These are phyloP conservation scores for Danaus plexippus DNA, from an alignment of 1,140 invertebrate species.

Conservation along the genomic window DNA sequence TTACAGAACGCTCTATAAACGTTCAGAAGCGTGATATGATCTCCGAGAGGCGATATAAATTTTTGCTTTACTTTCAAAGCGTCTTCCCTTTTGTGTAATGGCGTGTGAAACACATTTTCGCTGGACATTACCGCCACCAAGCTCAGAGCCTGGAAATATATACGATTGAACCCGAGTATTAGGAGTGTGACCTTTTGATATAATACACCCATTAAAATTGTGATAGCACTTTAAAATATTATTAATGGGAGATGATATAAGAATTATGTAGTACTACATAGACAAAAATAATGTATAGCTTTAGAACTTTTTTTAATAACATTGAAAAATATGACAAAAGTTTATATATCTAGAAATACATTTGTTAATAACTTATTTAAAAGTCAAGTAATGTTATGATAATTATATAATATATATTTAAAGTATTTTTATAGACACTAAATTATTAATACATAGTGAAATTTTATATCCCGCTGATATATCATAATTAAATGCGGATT, in stretches of 20 bases:
- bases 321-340: too few species aligned
- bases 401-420: constrained; percentile 6
- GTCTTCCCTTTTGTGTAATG: constrained; percentile 76
- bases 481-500: constrained; percentile 5
- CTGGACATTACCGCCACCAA: constrained; percentile 75
- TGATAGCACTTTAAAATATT: too few species aligned
- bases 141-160: constrained; percentile 67
- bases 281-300: too few species aligned
- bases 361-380: neutral
- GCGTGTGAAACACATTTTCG: constrained; percentile 75
- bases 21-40: constrained; percentile 94
- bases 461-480: neutral
- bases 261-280: too few species aligned
- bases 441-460: too few species aligned
- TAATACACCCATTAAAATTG: too few species aligned
- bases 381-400: neutral
- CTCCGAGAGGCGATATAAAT: constrained; percentile 90
- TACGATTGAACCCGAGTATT: constrained; percentile 4
- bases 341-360: too few species aligned
- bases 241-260: too few species aligned
- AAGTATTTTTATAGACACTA: neutral
- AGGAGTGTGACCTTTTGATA: too few species aligned
- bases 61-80: constrained; percentile 80
- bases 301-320: neutral
- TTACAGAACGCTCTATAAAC: constrained; percentile 86